A percentile compares a stretch with the other conserved stretches of the same genome.
Conservation (phyloP, 2,888 invertebrate genomes). For the Fissipunctia ypsillon region DNA sequence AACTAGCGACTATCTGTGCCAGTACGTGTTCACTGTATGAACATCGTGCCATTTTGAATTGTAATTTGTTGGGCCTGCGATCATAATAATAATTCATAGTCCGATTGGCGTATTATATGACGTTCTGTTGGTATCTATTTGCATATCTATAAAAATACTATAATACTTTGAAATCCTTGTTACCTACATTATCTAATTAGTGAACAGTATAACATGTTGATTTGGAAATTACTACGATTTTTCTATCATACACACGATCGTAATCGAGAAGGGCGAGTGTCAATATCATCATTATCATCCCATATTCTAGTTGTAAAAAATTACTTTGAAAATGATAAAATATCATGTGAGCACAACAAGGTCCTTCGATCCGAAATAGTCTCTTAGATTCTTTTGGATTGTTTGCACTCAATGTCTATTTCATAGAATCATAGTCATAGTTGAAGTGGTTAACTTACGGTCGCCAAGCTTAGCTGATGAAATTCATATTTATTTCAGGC, state of each 20-base stretch:
- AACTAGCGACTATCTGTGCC: conserved; percentile 65
- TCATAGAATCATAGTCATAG: neutral
- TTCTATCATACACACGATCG: neutral
- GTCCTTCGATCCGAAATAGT: neutral
- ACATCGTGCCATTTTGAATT: conserved; percentile 74
- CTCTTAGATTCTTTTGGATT: neutral
- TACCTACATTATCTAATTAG: conserved; percentile 57
- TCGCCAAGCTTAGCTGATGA: neutral
- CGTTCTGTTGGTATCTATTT: conserved; percentile 58
- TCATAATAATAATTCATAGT: conserved; percentile 71
- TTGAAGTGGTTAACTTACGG: neutral
- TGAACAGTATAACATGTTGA: conserved; percentile 13
- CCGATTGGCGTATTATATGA: conserved; percentile 67
- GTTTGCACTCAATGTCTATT: neutral
- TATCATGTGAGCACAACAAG: neutral
- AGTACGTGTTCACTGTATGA: conserved; percentile 62
- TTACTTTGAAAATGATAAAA: neutral
- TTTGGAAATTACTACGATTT: conserved; percentile 11
- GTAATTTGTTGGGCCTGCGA: conserved; percentile 71
- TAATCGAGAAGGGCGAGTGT: neutral
- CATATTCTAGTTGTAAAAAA: neutral
- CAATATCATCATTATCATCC: neutral
- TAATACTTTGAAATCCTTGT: conserved; percentile 42
- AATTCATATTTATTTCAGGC: neutral
- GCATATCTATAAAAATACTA: conserved; percentile 58